phyloP scores from a whole-genome alignment of 2,797 vertebrate genomes.

The Anableps anableps region DNA sequence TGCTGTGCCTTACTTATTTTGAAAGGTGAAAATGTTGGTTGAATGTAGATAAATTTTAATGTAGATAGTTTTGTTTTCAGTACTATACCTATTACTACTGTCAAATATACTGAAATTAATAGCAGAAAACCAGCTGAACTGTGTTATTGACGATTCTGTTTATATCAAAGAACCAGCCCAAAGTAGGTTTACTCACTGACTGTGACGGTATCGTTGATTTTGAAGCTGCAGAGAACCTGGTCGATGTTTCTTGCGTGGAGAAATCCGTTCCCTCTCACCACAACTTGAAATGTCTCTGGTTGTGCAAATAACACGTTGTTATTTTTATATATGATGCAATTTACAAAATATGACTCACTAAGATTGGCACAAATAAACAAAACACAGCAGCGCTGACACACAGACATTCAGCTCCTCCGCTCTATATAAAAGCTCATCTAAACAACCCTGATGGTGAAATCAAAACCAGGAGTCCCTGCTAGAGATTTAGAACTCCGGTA shows the following conservation, averaged over 20 bases:
- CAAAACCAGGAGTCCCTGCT: too few species aligned
- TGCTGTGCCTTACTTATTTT: neutral
- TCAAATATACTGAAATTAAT: neutral
- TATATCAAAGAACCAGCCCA: neutral
- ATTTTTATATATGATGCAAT: neutral
- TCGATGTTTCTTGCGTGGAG: conserved; percentile 85
- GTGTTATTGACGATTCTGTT: neutral
- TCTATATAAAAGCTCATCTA: too few species aligned
- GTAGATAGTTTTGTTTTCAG: neutral
- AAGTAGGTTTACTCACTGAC: conserved; percentile 69
- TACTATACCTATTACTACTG: neutral
- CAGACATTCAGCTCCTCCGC: too few species aligned
- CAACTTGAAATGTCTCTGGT: conserved; percentile 89
- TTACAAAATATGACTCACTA: neutral
- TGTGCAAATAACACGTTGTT: conserved; percentile 22
- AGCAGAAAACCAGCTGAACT: neutral
- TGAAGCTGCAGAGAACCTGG: conserved; percentile 94
- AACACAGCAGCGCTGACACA: neutral
- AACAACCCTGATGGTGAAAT: too few species aligned
- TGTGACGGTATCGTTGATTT: conserved; percentile 85
- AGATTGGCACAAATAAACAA: neutral
- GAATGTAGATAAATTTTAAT: too few species aligned
- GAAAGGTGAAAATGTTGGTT: neutral
- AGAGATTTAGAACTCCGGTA: neutral
- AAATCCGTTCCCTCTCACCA: conserved; percentile 90